These are phyloP conservation scores for Zaprionus capensis DNA, from an alignment of 1,140 invertebrate genomes.

Conservation along the genomic window DNA sequence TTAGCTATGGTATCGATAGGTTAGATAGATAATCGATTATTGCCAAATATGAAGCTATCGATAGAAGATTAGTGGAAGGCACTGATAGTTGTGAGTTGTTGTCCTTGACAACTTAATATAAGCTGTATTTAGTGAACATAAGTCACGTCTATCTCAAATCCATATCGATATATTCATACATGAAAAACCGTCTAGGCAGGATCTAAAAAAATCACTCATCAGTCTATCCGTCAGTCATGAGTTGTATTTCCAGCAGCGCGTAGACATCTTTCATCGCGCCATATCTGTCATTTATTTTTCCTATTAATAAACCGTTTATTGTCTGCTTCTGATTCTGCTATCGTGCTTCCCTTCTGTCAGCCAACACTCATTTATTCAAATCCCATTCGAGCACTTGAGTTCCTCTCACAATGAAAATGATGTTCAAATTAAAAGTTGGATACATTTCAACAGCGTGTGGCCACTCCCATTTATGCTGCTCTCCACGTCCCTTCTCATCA, in stretches of 20 bases:
- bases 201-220: not conserved
- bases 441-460: not conserved
- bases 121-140: not conserved
- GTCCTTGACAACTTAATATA: not conserved
- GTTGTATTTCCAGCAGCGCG: not conserved
- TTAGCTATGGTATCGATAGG: no score
- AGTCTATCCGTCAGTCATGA: not conserved
- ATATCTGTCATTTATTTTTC: conserved; percentile 4
- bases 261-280: not conserved
- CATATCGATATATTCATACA: not conserved
- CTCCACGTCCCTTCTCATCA: no score
- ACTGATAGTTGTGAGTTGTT: no score
- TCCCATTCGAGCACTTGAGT: conserved; percentile 28
- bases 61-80: no score
- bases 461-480: conserved; percentile 40
- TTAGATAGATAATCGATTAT: no score
- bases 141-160: not conserved
- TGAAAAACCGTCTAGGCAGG: not conserved
- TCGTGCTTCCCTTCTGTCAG: no score
- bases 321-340: not conserved
- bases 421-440: conserved; percentile 13
- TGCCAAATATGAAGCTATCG: no score
- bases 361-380: conserved; percentile 20
- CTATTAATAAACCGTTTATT: conserved; percentile 5
- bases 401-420: not conserved